Evolutionary conservation across 2,113 vertebrate species (phyloP), one percentile per base, ranked within the genome.

Genomic region (Callorhinus ursinus): DNA sequence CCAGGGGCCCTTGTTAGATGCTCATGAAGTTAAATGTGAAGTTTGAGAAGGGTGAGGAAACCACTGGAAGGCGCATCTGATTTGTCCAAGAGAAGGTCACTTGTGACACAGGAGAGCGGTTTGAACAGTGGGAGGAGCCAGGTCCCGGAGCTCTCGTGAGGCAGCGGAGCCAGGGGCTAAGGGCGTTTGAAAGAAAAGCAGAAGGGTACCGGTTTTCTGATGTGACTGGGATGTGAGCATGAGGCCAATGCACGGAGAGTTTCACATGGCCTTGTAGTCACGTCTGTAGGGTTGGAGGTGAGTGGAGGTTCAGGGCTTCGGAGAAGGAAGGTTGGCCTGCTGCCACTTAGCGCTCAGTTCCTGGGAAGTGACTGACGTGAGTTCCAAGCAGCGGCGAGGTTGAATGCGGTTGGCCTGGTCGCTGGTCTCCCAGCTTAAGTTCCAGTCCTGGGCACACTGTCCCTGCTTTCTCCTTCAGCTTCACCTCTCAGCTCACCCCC

Each of bases 51-150:
- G 69, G 4, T 24, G 39, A 72, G 33, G 72, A 63, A 81, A 51
- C 14, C 0, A 1, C 15, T 24, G 81, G 19, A 63, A 63, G 31
- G 65, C 1, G 0, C 11, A 1, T 61, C n/a, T 22, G n/a, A 28
- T 49, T 85, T 79, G 80, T 55, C 88, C 80, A 57, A 15, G 14
- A 14, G 5, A 69, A 51, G 18, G 65, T 80, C 71, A 39, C 22
- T 24, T 39, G 14, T 57, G 49, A 77, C 33, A 13, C 18, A 59
- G 84, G 57, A 86, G 26, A 72, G 26, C 19, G 7, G 1, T 80
- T 61, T n/a, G 39, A 88, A 36, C 49, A 59, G 63, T 6, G 55
- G 36, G 67, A 36, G 72, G 59, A 82, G 14, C 14, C 51, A 28
- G 88, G 39, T n/a, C 31, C 46, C 42, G n/a, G 65, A 19, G 67